Conservation (phyloP, 2,797 vertebrate species). For the Pseudochaenichthys georgianus region DNA sequence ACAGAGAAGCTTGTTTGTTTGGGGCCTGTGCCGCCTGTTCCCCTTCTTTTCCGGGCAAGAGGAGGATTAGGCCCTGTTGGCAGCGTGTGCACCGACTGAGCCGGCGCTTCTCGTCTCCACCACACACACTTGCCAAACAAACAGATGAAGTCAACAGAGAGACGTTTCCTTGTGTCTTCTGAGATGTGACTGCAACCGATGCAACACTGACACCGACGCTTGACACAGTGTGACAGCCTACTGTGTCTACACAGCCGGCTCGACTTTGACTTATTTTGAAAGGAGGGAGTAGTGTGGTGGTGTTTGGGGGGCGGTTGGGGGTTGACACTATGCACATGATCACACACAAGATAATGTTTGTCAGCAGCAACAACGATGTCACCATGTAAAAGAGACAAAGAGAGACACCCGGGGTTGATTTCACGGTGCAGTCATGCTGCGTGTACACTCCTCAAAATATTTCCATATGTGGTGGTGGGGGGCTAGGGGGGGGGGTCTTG, state of each 20-base stretch:
- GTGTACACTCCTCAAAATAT: conserved; percentile 57
- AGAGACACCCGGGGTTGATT: conserved; percentile 77
- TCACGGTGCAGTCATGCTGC: conserved; percentile 73
- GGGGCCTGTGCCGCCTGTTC: conserved; percentile 35
- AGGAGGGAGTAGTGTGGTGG: background rate
- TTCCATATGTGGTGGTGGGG: conserved; percentile 32
- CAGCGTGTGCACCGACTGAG: conserved; percentile 58
- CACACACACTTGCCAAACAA: conserved; percentile 85
- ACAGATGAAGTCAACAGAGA: conserved; percentile 87
- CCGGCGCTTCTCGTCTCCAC: conserved; percentile 60
- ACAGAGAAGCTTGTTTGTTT: conserved; percentile 66
- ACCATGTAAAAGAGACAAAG: conserved; percentile 70
- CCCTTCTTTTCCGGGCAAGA: conserved; percentile 31
- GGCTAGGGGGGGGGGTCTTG: background rate
- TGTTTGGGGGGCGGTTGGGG: background rate
- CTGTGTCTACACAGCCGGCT: conserved; percentile 75
- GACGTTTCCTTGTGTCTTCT: conserved; percentile 78
- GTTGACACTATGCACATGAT: conserved; percentile 80
- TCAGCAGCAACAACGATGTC: conserved; percentile 79
- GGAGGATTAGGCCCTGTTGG: conserved; percentile 70
- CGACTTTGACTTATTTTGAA: conserved; percentile 75
- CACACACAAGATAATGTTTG: conserved; percentile 87
- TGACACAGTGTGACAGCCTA: conserved; percentile 83
- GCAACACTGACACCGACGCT: conserved; percentile 79
- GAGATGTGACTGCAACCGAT: conserved; percentile 85